These are phyloP conservation scores for Bradypodion pumilum DNA, from an alignment of 2,797 vertebrate genomes.

Conservation along the genomic window DNA sequence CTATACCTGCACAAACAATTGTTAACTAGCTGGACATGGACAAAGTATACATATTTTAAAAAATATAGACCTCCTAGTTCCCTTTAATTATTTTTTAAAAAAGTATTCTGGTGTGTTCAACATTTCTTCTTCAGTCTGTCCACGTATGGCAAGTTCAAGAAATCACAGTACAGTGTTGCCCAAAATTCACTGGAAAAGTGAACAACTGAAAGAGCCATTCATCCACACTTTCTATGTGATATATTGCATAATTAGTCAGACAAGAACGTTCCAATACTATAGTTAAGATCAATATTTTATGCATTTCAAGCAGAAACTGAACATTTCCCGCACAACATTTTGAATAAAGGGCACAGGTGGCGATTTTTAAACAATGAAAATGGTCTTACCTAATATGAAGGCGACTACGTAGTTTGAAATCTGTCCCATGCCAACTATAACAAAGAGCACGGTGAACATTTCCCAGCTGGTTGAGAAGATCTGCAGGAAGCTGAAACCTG, in stretches of 20 bases:
- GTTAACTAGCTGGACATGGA: not conserved
- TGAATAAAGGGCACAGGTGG: not conserved
- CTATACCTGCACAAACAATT: not conserved
- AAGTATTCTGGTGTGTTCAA: not conserved
- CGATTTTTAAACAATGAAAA: not conserved
- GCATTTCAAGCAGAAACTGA: not conserved
- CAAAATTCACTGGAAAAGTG: not conserved
- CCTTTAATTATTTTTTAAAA: not conserved
- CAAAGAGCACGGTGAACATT: constrained; percentile 80
- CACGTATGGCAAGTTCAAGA: not conserved
- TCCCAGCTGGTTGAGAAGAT: constrained; percentile 82
- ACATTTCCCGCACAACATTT: not conserved
- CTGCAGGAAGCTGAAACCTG: constrained; percentile 83
- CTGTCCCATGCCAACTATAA: constrained; percentile 83
- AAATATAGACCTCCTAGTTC: not conserved
- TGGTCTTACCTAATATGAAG: constrained; percentile 81
- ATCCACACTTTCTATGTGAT: not conserved
- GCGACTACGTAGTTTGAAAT: constrained; percentile 85
- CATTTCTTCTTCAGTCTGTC: too few relatives aligned
- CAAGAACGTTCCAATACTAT: not conserved
- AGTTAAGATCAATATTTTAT: not conserved
- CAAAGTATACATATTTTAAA: not conserved
- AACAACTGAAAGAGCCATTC: not conserved
- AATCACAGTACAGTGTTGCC: constrained; percentile 3
- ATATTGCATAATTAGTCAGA: not conserved